Percentiles rank a stretch among this genome's conserved stretches.
phyloP scores from a whole-genome alignment of 2,797 vertebrate genomes.

The Todus mexicanus region DNA sequence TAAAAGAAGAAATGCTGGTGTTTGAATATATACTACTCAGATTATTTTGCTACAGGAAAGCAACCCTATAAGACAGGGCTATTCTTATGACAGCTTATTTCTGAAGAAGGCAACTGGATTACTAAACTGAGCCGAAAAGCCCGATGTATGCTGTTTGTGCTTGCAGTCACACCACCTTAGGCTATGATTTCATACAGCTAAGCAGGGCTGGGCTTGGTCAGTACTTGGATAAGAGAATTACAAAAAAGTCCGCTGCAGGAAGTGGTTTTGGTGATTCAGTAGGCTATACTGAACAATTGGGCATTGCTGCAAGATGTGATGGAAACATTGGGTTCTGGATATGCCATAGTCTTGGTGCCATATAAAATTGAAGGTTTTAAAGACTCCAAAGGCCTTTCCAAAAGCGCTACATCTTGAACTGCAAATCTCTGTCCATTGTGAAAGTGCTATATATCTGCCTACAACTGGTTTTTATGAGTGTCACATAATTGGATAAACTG shows the following conservation, averaged over 20 bases:
- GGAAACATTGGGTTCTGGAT: neutral
- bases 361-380: neutral
- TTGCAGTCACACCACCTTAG: conserved; percentile 38
- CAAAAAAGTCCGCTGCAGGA: conserved; percentile 37
- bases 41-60: neutral
- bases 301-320: neutral
- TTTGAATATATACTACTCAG: neutral
- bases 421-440: neutral
- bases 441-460: neutral
- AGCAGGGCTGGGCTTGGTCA: conserved; percentile 58
- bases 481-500: neutral
- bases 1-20: neutral
- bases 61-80: neutral
- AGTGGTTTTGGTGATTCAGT: conserved; percentile 64
- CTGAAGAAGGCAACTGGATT: neutral
- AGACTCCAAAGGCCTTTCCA: neutral
- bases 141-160: conserved; percentile 34
- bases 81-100: neutral
- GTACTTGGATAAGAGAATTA: conserved; percentile 42
- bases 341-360: neutral
- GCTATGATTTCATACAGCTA: conserved; percentile 50
- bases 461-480: neutral
- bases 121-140: neutral
- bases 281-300: neutral
- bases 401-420: neutral